Evolutionary conservation across 2,888 invertebrate species (phyloP).

Genomic region (Microctonus brassicae): DNA sequence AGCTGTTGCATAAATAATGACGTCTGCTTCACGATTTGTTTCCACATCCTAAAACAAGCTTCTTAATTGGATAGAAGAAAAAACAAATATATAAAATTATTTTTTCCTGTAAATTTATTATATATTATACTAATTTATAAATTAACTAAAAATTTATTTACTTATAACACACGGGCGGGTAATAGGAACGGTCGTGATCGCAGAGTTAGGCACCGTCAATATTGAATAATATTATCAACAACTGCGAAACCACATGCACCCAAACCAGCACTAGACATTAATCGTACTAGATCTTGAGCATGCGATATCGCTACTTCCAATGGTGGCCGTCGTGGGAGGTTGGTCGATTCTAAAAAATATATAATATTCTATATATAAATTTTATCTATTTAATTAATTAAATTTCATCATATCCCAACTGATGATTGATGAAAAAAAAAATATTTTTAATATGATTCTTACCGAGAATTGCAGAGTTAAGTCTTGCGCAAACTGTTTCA

Average conservation of each 20-base stretch:
- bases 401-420: background rate
- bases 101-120: background rate
- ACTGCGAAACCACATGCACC: slow-evolving; percentile 97
- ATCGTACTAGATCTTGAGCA: slow-evolving; percentile 87
- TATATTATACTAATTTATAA: too few species aligned
- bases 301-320: slow-evolving; percentile 94
- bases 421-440: slow-evolving; percentile 8
- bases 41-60: slow-evolving; percentile 61
- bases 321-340: slow-evolving; percentile 91
- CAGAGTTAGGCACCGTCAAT: slow-evolving; percentile 72
- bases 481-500: slow-evolving; percentile 94
- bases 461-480: slow-evolving; percentile 99
- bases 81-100: background rate
- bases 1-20: slow-evolving; percentile 60
- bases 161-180: slow-evolving; percentile 66
- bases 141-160: slow-evolving; percentile 30
- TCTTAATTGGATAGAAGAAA: slow-evolving; percentile 27
- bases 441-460: slow-evolving; percentile 57
- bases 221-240: slow-evolving; percentile 84
- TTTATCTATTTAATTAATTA: background rate
- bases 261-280: slow-evolving; percentile 91
- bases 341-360: slow-evolving; percentile 83
- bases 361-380: background rate
- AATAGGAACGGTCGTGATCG: slow-evolving; percentile 66
- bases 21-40: slow-evolving; percentile 64